Base-by-base conservation (phyloP, 92 coral and sea anemone species). In the Palythoa grandis region DNA sequence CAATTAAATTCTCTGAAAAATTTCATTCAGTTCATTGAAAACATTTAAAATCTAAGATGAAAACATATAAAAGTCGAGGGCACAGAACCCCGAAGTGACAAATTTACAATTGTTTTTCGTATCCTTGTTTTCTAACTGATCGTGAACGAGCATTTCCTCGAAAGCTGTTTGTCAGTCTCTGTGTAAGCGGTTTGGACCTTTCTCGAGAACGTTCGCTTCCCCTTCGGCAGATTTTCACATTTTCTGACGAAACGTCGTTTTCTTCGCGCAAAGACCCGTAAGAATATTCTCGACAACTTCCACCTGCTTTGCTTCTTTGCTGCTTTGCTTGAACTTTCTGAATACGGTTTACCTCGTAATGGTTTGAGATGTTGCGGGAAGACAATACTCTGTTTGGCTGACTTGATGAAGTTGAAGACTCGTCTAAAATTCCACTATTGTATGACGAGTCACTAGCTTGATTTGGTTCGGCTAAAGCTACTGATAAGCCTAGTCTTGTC, bases 91-190 rank as follows among this genome's bases (percentile, higher is more conserved):
- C 43, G 54, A 63, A 63, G 69, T 8, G 71, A 9, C 1, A 39
- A 22, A 11, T 69, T 48, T 13, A 79, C 14, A 43, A 16, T 14
- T 79, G 84, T 14, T 54, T 66, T 50, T 48, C 5, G 13, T 80
- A 80, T 12, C 65, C 75, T 23, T 52, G 85, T 80, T 48, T 80
- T 43, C 74, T 80, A 9, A 79, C 43, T 7, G 84, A 65, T 29
- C 74, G 22, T 1, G 74, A 63, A 40, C 58, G 1, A 69, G 40
- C 60, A 17, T 79, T 65, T 20, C 12, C 23, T 11, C 73, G 61
- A 24, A 80, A 47, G n/a, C 85, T 22, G 37, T 80, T 68, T 47
- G 85, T 67, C 13, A 80, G 24, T 8, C 57, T 20, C 23, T 29
- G 9, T 1, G 60, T 4, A 29, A 80, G 60, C 1, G 85, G 70